A percentile compares a stretch with the other conserved stretches of the same genome.
phyloP scores from a whole-genome alignment of 1,140 invertebrate genomes.

The Ridgeia piscesae region DNA sequence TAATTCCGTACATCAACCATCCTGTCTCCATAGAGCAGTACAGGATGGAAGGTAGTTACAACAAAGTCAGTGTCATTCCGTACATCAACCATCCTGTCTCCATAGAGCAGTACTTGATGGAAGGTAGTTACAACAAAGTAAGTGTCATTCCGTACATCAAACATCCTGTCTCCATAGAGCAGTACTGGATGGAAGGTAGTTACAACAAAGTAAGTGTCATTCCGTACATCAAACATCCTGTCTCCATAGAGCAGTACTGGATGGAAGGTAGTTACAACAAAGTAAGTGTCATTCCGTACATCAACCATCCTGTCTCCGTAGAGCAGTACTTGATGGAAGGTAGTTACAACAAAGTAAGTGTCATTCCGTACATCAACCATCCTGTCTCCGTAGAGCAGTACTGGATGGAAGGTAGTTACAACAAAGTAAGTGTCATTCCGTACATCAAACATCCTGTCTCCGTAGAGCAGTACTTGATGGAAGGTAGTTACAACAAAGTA shows the following conservation, averaged over 20 bases:
- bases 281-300: slow-evolving; percentile 71
- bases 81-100: slow-evolving; percentile 94
- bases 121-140: slow-evolving; percentile 97
- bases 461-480: slow-evolving; percentile 98
- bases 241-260: slow-evolving; percentile 95
- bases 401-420: slow-evolving; percentile 98
- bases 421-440: slow-evolving; percentile 72
- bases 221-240: slow-evolving; percentile 90
- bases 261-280: slow-evolving; percentile 99
- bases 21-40: slow-evolving; percentile 96
- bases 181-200: slow-evolving; percentile 98
- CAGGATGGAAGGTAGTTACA: slow-evolving; percentile 98
- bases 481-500: slow-evolving; percentile 97
- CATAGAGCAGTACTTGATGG: slow-evolving; percentile 98
- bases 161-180: slow-evolving; percentile 93
- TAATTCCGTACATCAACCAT: slow-evolving; percentile 81
- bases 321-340: slow-evolving; percentile 99
- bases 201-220: slow-evolving; percentile 83
- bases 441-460: slow-evolving; percentile 94
- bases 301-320: slow-evolving; percentile 89
- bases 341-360: slow-evolving; percentile 89
- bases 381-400: slow-evolving; percentile 96
- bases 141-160: slow-evolving; percentile 73
- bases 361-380: slow-evolving; percentile 81
- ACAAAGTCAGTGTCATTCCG: slow-evolving; percentile 72